Conservation (phyloP, 2,888 invertebrate genomes). For the Imbricaverruca yamaguchii region DNA sequence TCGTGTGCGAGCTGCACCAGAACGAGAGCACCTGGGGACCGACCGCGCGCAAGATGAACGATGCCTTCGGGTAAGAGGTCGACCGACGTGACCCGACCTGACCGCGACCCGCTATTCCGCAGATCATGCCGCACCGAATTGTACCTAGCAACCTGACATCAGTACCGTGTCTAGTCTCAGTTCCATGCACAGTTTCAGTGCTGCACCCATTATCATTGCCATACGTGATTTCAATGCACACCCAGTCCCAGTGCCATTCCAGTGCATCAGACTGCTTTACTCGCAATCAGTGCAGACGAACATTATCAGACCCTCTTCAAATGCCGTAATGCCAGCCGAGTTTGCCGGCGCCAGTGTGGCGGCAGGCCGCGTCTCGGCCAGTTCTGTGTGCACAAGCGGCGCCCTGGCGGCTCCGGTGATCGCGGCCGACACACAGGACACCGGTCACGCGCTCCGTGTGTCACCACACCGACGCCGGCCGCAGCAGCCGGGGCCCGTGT, state of each 20-base stretch:
- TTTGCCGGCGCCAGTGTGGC: background rate
- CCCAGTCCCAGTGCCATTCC: too few relatives aligned
- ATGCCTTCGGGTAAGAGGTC: constrained; percentile 33
- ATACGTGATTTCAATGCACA: too few relatives aligned
- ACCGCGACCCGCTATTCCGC: too few relatives aligned
- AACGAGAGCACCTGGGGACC: constrained; percentile 34
- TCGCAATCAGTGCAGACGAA: background rate
- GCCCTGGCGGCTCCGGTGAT: background rate
- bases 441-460: background rate
- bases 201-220: too few relatives aligned
- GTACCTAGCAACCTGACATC: too few relatives aligned
- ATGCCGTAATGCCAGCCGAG: background rate
- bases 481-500: too few relatives aligned
- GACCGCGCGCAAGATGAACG: constrained; percentile 34
- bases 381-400: background rate
- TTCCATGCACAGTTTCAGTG: too few relatives aligned
- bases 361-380: background rate
- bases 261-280: background rate
- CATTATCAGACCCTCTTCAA: too few relatives aligned
- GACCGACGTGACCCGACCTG: background rate
- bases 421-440: too few relatives aligned
- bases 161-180: too few relatives aligned
- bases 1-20: constrained; percentile 36
- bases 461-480: background rate
- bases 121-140: too few relatives aligned